These are phyloP conservation scores for Pseudomyrmex sp. DNA, from an alignment of 1,140 invertebrate species.

Conservation along the genomic window DNA sequence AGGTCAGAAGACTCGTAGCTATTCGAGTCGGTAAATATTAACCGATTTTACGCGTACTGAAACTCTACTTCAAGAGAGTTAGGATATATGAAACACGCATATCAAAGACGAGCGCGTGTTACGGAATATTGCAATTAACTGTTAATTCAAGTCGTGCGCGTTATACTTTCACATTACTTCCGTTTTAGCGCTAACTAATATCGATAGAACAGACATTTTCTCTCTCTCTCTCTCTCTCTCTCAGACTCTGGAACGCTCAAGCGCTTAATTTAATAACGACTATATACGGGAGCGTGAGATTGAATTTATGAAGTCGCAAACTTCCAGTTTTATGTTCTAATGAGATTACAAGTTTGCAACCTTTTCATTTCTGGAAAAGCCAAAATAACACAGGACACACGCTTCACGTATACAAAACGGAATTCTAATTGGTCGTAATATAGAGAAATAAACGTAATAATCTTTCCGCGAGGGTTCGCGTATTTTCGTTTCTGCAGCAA, in stretches of 20 bases:
- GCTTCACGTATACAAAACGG: background rate
- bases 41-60: no score
- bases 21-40: no score
- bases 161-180: constrained; percentile 40
- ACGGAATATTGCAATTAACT: background rate
- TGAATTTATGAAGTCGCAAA: constrained; percentile 61
- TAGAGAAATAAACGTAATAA: constrained; percentile 18
- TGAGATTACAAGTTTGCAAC: constrained; percentile 51
- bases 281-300: constrained; percentile 51
- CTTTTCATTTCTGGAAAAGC: constrained; percentile 33
- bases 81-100: no score
- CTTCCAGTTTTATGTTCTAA: constrained; percentile 54
- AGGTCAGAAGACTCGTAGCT: no score
- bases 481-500: no score
- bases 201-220: constrained; percentile 42
- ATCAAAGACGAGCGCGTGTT: no score
- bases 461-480: background rate
- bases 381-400: constrained; percentile 1
- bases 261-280: constrained; percentile 57
- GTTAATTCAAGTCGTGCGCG: constrained; percentile 28
- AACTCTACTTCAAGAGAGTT: no score
- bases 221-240: no score
- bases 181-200: constrained; percentile 39
- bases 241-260: constrained; percentile 18
- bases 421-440: constrained; percentile 52